These are phyloP conservation scores for Sinocyclocheilus rhinocerous DNA, from an alignment of 2,113 vertebrate genomes.

Conservation along the genomic window DNA sequence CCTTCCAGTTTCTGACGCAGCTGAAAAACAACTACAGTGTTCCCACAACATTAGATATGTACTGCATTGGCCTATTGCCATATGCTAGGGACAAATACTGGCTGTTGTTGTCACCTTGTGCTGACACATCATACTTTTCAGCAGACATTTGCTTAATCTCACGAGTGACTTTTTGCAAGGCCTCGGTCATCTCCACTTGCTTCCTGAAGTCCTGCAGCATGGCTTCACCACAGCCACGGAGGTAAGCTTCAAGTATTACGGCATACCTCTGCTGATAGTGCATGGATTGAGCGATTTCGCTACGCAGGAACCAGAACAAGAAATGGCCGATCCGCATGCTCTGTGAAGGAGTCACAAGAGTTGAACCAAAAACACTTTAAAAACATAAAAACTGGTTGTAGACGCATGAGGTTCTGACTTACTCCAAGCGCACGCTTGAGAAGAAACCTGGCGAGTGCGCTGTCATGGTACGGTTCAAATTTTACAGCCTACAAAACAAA, in stretches of 20 bases:
- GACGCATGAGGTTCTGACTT: conserved; percentile 58
- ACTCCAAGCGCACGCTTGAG: conserved; percentile 92
- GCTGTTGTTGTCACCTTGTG: conserved; percentile 83
- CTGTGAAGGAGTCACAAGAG: conserved; percentile 67
- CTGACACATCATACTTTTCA: conserved; percentile 92
- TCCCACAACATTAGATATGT: neutral
- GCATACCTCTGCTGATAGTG: conserved; percentile 97
- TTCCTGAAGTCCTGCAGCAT: conserved; percentile 92
- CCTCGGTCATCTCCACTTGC: conserved; percentile 92
- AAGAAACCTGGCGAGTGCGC: conserved; percentile 91
- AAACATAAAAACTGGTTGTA: neutral
- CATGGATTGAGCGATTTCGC: conserved; percentile 98
- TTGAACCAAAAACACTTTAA: neutral
- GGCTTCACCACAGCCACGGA: conserved; percentile 89
- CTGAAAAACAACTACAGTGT: conserved; percentile 85
- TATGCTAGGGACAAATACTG: neutral
- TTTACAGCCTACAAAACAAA: conserved; percentile 86
- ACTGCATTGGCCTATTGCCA: neutral
- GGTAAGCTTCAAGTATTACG: conserved; percentile 92
- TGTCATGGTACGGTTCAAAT: conserved; percentile 98
- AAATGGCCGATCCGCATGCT: conserved; percentile 98
- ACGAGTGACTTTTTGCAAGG: conserved; percentile 91
- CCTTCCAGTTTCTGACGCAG: conserved; percentile 93
- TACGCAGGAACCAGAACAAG: conserved; percentile 98
- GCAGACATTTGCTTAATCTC: conserved; percentile 92